These are phyloP conservation scores for Nasonovia ribisnigri DNA, from an alignment of 2,888 invertebrate genomes.

Conservation along the genomic window DNA sequence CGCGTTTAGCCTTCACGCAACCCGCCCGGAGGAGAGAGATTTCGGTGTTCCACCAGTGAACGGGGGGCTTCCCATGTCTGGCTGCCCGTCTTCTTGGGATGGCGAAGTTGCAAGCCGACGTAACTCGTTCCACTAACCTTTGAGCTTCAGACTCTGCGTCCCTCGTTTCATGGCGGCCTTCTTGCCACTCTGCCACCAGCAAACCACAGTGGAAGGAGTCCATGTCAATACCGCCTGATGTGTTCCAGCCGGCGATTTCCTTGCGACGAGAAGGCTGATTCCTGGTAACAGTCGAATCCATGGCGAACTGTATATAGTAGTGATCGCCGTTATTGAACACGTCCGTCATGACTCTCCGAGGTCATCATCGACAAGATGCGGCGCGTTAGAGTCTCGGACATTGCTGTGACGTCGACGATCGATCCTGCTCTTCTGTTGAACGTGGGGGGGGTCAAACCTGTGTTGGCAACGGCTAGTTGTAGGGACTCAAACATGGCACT, in stretches of 20 bases:
- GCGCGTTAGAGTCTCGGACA: too few species aligned
- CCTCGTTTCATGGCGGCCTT: too few species aligned
- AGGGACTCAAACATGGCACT: neutral
- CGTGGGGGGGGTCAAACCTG: too few species aligned
- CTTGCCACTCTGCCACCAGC: too few species aligned
- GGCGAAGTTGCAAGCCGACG: neutral
- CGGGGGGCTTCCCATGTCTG: neutral
- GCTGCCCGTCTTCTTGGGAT: neutral
- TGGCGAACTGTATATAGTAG: neutral
- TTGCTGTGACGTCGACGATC: neutral
- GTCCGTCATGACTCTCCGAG: neutral
- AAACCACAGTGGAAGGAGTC: too few species aligned
- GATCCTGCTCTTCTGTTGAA: neutral
- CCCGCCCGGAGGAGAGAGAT: neutral
- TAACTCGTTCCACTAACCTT: accelerated
- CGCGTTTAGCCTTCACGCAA: neutral
- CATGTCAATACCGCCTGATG: too few species aligned
- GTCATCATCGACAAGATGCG: too few species aligned
- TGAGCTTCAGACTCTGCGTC: too few species aligned
- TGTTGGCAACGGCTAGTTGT: neutral
- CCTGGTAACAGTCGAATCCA: too few species aligned
- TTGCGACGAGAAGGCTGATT: too few species aligned
- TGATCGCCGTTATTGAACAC: neutral
- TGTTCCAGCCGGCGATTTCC: too few species aligned
- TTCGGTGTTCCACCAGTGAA: neutral